Base-by-base conservation (phyloP, 2,797 vertebrate species). In the Falco columbarius region DNA sequence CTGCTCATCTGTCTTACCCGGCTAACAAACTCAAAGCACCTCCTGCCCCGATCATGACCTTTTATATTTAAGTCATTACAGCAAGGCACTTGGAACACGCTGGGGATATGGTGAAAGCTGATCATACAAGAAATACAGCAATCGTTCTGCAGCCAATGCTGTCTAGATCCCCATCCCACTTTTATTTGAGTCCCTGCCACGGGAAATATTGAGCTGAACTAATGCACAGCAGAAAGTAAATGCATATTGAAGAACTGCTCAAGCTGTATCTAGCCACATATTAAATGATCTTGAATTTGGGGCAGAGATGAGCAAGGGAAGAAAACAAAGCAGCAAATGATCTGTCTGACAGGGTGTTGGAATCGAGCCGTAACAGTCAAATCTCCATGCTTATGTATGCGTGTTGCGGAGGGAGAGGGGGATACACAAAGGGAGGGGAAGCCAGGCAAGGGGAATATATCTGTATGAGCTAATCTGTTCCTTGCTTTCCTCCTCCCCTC, bases 391-490 rank as follows among this genome's bases (percentile, higher is more conserved):
- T 89, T 94, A 79, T 55, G 51, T 61, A 44, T 52, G 75, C 4
- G 0, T 36, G 56, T 19, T 61, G 42, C 68, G 85, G 42, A 72
- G 83, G 40, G 54, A 92, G 90, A 79, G 73, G 34, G 61, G 26
- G 49, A 71, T 61, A n/a, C 81, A 87, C 74, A 87, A 80, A 94
- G 77, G 67, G 36, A 67, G 63, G 73, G 59, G 56, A 93, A 93
- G 76, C 55, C 81, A 44, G 55, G 88, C 90, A 62, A 61, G 36
- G 46, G 75, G 66, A 93, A 79, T 93, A 59, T 72, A 84, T 97
- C 90, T 85, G 85, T 84, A 79, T 97, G 96, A 98, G 94, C 92
- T 98, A 97, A 98, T 97, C 91, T 93, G 59, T 86, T 96, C 90
- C 86, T 88, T 91, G 89, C 59, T 90, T 95, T 81, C 49, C 67